Evolutionary conservation across 2,888 invertebrate genomes (phyloP).

Genomic region (Heliconius hortense): DNA sequence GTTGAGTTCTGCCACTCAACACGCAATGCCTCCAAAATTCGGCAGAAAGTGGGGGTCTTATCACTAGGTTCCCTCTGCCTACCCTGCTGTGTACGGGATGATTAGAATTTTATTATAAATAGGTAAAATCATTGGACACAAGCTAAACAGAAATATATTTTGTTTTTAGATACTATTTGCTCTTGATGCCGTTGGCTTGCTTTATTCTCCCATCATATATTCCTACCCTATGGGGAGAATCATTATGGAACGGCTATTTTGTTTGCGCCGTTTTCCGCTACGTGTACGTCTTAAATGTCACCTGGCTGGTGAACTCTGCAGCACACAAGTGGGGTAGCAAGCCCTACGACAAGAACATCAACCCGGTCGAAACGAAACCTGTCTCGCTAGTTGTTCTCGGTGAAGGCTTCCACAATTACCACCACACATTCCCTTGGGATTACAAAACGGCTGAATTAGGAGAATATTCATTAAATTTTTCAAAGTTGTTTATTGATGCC

Average conservation of each 20-base stretch:
- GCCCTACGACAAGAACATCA: conserved; percentile 88
- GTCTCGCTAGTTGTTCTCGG: conserved; percentile 86
- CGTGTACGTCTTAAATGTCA: conserved; percentile 89
- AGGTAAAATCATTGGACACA: background rate
- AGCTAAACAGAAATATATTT: background rate
- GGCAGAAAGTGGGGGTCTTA: too few relatives aligned
- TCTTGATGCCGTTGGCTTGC: conserved; percentile 87
- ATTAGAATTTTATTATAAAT: too few relatives aligned
- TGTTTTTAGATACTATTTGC: conserved; percentile 85
- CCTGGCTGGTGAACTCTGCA: conserved; percentile 95
- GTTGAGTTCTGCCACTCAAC: too few relatives aligned
- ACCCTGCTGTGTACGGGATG: too few relatives aligned
- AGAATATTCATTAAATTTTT: conserved; percentile 85
- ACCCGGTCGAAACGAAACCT: conserved; percentile 85
- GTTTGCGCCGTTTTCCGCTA: conserved; percentile 89
- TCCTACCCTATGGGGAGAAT: conserved; percentile 90
- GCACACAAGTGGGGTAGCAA: conserved; percentile 90
- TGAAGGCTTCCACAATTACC: conserved; percentile 94
- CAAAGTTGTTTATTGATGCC: conserved; percentile 89
- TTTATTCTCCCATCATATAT: conserved; percentile 88
- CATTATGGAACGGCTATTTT: conserved; percentile 80
- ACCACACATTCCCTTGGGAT: conserved; percentile 93
- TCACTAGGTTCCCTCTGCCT: too few relatives aligned
- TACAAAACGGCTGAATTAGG: conserved; percentile 92
- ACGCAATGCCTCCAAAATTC: too few relatives aligned